Evolutionary conservation across 1,140 invertebrate genomes (phyloP).

Genomic region (Leguminivora glycinivorella): DNA sequence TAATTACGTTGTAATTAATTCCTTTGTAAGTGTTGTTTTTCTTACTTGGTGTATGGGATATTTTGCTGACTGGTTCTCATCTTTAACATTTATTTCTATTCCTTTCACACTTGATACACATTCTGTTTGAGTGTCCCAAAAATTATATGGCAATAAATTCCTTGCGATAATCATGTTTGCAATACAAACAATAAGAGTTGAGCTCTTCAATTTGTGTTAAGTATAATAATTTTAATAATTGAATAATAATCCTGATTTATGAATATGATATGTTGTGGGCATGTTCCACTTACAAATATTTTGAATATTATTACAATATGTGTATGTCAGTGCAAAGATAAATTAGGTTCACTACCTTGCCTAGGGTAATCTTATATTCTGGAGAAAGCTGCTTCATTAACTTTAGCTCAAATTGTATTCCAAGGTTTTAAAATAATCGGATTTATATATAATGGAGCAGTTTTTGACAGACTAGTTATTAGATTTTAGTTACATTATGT

Average conservation of each 20-base stretch:
- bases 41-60: not conserved
- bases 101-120: not conserved
- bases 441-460: not conserved
- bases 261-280: not conserved
- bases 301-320: conserved; percentile 9
- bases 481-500: conserved; percentile 53
- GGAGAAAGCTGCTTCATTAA: conserved; percentile 1
- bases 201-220: not conserved
- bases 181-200: not conserved
- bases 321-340: conserved; percentile 27
- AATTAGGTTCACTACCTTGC: conserved; percentile 25
- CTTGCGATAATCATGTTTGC: not conserved
- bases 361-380: conserved; percentile 16
- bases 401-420: conserved; percentile 13
- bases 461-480: conserved; percentile 34
- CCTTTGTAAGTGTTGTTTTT: not conserved
- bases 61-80: not conserved
- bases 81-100: not conserved
- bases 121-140: not conserved
- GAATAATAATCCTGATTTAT: not conserved
- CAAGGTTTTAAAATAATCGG: not conserved
- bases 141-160: not conserved
- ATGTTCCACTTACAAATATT: conserved; percentile 6
- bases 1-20: too few species aligned
- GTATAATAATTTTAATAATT: not conserved